Evolutionary conservation across 1,140 invertebrate genomes (phyloP).

Genomic region (Ptiloglossa arizonensis): DNA sequence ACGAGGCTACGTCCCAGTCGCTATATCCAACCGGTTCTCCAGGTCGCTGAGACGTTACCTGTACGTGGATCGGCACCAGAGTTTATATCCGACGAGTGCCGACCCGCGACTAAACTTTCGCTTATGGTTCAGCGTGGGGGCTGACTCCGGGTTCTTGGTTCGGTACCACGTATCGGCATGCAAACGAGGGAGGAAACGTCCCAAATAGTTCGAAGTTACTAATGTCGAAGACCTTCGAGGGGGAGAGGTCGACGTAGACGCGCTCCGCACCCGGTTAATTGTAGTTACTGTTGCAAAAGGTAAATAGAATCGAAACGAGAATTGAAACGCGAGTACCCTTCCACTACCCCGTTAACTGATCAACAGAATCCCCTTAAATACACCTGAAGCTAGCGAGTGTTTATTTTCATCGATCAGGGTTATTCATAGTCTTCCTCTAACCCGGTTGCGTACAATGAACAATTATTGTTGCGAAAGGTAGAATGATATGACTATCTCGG

Average conservation of each 20-base stretch:
- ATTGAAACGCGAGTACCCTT: no score
- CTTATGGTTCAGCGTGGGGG: neutral
- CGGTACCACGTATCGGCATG: slow-evolving; percentile 55
- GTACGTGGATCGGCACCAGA: slow-evolving; percentile 10
- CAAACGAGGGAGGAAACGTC: slow-evolving; percentile 66
- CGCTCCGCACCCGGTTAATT: no score
- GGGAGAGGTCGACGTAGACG: slow-evolving; percentile 18
- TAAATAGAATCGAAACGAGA: no score
- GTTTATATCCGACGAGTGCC: slow-evolving; percentile 11
- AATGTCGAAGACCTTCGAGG: slow-evolving; percentile 59
- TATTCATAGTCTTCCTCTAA: no score
- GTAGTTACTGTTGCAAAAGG: no score
- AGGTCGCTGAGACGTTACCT: neutral
- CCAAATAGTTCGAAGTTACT: slow-evolving; percentile 60
- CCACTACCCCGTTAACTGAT: no score
- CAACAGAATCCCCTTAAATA: no score
- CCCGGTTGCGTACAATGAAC: no score
- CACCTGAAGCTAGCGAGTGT: no score
- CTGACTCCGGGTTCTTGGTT: slow-evolving; percentile 11
- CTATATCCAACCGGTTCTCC: slow-evolving; percentile 9
- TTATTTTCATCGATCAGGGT: no score
- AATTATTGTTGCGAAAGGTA: no score
- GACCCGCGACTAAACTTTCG: slow-evolving; percentile 39
- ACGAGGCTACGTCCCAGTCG: neutral
- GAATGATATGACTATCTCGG: no score